Percentiles rank a stretch among this genome's conserved stretches.
phyloP scores from a whole-genome alignment of 2,888 invertebrate species.

The Yponomeuta evonymella region DNA sequence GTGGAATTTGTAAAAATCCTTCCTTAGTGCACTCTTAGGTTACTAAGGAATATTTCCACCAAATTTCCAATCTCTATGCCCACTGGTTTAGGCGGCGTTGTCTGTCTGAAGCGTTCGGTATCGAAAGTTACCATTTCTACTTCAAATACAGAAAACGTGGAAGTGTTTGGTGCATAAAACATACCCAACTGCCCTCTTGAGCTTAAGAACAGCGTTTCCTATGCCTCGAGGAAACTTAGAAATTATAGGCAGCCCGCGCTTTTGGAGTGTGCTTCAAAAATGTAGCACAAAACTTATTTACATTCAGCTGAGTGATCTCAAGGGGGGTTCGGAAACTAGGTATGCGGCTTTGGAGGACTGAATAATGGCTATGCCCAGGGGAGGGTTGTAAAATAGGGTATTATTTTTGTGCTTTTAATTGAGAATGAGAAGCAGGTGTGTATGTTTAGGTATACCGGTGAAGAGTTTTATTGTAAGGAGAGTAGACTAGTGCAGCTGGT shows the following conservation, averaged over 20 bases:
- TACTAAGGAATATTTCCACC: too few relatives aligned
- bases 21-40: neutral
- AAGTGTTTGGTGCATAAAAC: conserved; percentile 42
- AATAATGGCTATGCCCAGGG: conserved; percentile 36
- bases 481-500: neutral
- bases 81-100: too few relatives aligned
- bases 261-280: conserved; percentile 35
- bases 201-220: conserved; percentile 56
- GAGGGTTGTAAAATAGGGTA: conserved; percentile 33
- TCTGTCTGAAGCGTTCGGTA: too few relatives aligned
- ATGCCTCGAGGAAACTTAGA: conserved; percentile 37
- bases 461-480: neutral
- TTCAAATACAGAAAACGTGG: neutral
- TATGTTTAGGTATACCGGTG: neutral
- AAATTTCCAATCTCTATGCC: too few relatives aligned
- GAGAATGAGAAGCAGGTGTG: conserved; percentile 10
- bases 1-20: neutral
- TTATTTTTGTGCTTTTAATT: conserved; percentile 26
- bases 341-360: conserved; percentile 29
- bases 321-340: conserved; percentile 20
- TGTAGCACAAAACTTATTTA: conserved; percentile 29
- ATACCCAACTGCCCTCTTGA: conserved; percentile 48
- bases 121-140: too few relatives aligned
- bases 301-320: conserved; percentile 24
- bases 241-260: conserved; percentile 39